Percentiles rank a stretch among this genome's conserved stretches.
phyloP scores from a whole-genome alignment of 2,113 vertebrate species.

The Dermatemys mawii region DNA sequence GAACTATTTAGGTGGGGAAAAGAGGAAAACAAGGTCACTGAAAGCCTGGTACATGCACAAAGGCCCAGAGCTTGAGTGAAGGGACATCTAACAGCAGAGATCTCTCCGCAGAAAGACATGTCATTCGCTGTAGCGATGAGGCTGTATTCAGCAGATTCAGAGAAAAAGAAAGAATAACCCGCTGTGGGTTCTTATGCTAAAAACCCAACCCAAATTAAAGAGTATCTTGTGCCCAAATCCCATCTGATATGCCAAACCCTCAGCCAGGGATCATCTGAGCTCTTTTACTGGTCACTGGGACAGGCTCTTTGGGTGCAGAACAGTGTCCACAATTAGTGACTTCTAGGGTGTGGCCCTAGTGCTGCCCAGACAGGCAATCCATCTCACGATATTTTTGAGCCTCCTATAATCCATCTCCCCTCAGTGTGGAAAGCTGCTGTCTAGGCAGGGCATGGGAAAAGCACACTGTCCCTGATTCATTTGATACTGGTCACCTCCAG shows the following conservation, averaged over 20 bases:
- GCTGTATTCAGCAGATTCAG: not conserved
- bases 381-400: not conserved
- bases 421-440: not conserved
- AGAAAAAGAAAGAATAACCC: constrained; percentile 26
- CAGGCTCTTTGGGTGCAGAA: fast-evolving
- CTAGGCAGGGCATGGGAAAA: no score
- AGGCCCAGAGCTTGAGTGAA: not conserved
- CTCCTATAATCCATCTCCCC: not conserved
- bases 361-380: not conserved
- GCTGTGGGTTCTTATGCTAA: constrained; percentile 32
- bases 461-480: not conserved
- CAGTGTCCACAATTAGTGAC: not conserved
- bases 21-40: constrained; percentile 32
- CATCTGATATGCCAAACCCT: not conserved
- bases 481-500: fast-evolving
- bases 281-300: not conserved
- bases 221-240: not conserved
- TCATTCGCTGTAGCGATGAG: not conserved
- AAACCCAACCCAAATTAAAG: constrained; percentile 26
- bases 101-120: constrained; percentile 41
- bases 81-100: constrained; percentile 41
- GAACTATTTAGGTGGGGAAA: constrained; percentile 52
- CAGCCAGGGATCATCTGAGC: not conserved
- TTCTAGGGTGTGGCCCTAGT: not conserved
- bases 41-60: constrained; percentile 2